Base-by-base conservation (phyloP, 2,113 vertebrate genomes). In the Eupsittula cactorum region DNA sequence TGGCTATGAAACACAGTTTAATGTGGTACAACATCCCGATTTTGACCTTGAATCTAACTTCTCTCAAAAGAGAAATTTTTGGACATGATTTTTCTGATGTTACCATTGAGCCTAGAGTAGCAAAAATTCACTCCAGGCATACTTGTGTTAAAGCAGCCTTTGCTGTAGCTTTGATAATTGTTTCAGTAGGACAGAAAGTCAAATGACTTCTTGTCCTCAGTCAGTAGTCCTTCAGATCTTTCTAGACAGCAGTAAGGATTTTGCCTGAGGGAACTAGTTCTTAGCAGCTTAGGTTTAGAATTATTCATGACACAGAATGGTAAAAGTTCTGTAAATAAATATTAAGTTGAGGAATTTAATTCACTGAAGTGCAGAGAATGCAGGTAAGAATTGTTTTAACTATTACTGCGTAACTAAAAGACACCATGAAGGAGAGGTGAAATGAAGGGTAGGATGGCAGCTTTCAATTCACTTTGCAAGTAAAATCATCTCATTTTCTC, bases 381-480 rank as follows among this genome's bases (percentile, higher is more conserved):
- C 13, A 57, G 44, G 19, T 73, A 69, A 73, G 83, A 67, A 37
- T 46, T 33, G 9, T 62, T 84, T 85, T 83, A 80, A 47, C 17
- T n/a, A 8, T 74, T 69, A 28, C 11, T 53, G 21, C 33, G 6
- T 82, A 64, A 44, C 80, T 77, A 33, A 78, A 80, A 65, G 53
- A 29, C 12, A 60, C 11, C 10, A 5, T 55, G 33, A 28, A 53
- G 46, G 44, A 59, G 86, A 73, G 49, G 29, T 90, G 64, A 55
- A 55, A 6, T 55, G 33, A 28, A 53, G 46, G 47, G 50, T 86
- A 73, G 49, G 44, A 86, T 73, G 37, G 25, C 85, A 91, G 35
- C 39, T 93, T 90, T 92, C 37, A n/a, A 10, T 78, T 62, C 8
- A 41, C 39, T 73, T 80, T 86, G 39, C 28, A 55, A 93, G 52